Evolutionary conservation across 2,113 vertebrate species (phyloP), one percentile per base, ranked within the genome.

Genomic region (Chloebia gouldiae): DNA sequence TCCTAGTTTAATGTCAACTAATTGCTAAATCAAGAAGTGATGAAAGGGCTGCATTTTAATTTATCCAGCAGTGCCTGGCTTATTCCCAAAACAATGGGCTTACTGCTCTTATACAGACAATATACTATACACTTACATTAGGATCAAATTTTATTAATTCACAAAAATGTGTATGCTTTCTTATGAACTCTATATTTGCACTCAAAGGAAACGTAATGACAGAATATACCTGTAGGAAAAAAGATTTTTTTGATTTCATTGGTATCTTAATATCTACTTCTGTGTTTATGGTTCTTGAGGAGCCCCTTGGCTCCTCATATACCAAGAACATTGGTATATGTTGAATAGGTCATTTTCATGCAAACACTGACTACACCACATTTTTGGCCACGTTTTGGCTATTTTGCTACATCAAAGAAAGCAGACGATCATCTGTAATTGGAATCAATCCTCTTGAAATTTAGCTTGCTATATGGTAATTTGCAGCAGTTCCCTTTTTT

Each of bases 1-100:
- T 93, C 56, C 51, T 69, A 63, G 45, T 72, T 86, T 72, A 42
- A 90, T 70, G 65, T 88, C 72, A 81, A 68, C 49, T 91, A 81
- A 93, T 86, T 93, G 57, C 79, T 90, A 96, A 93, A 84, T 92
- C 88, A 93, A 81, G 76, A 61, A 77, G 51, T 56, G 44, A 89
- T 87, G 27, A 83, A 93, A 83, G 66, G 40, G 47, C 4, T 78
- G 35, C 44, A 78, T 81, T 91, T 90, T 50, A 89, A 95, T 78
- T 91, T 79, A 84, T 47, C 77, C 59, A 87, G 69, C 19, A 81
- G 37, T 51, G 50, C 24, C n/a, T 72, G 69, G 80, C 39, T 95
- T 81, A 79, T 51, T 84, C 64, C 64, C 83, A 81, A 89, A 86
- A 63, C 6, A 86, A 49, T 15, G 10, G 44, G 25, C 44, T 86